Percentiles rank a stretch among this genome's conserved stretches.
These are phyloP conservation scores for Drosophila tani DNA, from an alignment of 1,140 invertebrate species.

Conservation along the genomic window DNA sequence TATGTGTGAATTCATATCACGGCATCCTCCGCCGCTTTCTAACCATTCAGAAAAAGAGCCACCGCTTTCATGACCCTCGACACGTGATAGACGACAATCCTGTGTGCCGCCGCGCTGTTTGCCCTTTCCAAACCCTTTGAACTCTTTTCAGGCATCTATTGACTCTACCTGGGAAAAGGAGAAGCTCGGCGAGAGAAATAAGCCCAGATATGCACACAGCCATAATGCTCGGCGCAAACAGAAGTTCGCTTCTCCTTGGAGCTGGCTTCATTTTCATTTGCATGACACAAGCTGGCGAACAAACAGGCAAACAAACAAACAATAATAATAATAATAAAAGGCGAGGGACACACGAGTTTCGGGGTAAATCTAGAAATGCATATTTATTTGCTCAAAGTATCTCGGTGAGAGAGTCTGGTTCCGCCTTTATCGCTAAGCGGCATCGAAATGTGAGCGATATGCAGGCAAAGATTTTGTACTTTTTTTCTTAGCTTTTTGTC, in stretches of 20 bases:
- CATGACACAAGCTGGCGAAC: conserved; percentile 55
- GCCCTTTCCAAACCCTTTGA: conserved; percentile 22
- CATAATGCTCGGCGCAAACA: conserved; percentile 46
- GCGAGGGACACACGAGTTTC: conserved; percentile 9
- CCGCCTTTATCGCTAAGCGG: conserved; percentile 61
- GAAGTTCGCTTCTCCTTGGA: conserved; percentile 24
- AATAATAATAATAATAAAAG: conserved; percentile 39
- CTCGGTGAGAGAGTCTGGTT: conserved; percentile 43
- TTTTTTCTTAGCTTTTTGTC: conserved; percentile 33
- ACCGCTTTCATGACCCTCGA: conserved; percentile 2
- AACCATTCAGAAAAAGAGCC: background rate
- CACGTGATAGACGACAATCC: conserved; percentile 27
- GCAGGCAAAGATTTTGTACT: conserved; percentile 56
- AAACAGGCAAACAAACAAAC: conserved; percentile 39
- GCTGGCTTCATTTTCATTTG: conserved; percentile 70
- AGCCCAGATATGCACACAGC: conserved; percentile 48
- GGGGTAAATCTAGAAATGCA: conserved; percentile 69
- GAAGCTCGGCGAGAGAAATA: conserved; percentile 28
- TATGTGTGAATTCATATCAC: background rate
- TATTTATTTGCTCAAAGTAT: conserved; percentile 80
- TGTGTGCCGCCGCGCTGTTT: conserved; percentile 6
- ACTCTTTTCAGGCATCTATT: conserved; percentile 45
- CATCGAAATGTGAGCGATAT: conserved; percentile 78
- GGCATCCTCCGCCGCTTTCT: background rate
- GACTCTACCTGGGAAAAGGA: conserved; percentile 44